Evolutionary conservation across 2,797 vertebrate species (phyloP), one percentile per base, ranked within the genome.

Genomic region (Eulemur mongoz): DNA sequence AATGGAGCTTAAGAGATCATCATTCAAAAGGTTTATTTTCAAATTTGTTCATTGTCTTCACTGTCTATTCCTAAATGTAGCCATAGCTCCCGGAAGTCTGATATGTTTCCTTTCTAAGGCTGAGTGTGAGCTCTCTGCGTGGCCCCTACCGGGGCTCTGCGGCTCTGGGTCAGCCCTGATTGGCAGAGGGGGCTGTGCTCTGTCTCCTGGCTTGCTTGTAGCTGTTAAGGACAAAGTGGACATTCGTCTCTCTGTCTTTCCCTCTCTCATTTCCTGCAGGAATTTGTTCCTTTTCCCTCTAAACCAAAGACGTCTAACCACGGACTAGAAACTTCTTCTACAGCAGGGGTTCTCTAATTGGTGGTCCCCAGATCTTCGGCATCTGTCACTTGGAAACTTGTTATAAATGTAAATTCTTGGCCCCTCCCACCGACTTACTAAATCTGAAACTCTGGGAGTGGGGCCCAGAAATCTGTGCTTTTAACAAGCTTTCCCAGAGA

Each of bases 211-310:
- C 40, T 40, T 81, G 54, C 35, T 40, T 81, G 61, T 54, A 18
- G 14, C 13, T 80, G 27, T 38, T 52, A 35, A 69, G 40, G 38
- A 30, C 30, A 20, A 38, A n/a, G 7, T 52, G 43, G 32, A 59
- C 25, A 81, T 80, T 65, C 3, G 4, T 75, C 20, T 84, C 11
- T 79, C 35, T 6, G 17, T 76, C 20, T 78, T 35, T 61, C 6
- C 54, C 27, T 78, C 22, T 88, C 43, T 94, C 69, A 32, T 82
- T 95, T 95, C 35, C 43, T 59, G 7, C 11, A 87, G 65, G 25
- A 81, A 22, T 78, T 25, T 54, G 23, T 35, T 32, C 75, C 63
- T 75, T 93, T 93, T 67, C 35, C 69, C 22, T 92, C 48, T 52
- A 25, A 69, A 45, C 5, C 8, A 40, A 48, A 79, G 75, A 57